phyloP scores from a whole-genome alignment of 2,797 vertebrate species.

The Anas flavirostris region DNA sequence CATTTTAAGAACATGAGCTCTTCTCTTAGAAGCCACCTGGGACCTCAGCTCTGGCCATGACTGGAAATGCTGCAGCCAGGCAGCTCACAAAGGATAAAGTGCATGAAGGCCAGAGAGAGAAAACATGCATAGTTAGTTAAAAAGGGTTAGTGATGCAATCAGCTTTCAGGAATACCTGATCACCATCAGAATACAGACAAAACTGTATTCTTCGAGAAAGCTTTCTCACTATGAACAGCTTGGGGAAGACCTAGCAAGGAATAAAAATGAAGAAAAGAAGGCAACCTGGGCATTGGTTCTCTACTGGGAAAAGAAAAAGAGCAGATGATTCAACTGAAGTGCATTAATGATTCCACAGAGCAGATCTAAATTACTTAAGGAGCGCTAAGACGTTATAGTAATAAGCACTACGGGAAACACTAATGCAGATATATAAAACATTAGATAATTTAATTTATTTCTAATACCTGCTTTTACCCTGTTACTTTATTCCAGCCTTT shows the following conservation, averaged over 20 bases:
- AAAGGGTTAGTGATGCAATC: neutral
- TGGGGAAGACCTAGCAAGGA: neutral
- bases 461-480: conserved; percentile 2
- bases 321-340: neutral
- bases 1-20: neutral
- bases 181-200: neutral
- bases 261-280: neutral
- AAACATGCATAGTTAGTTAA: neutral
- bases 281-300: neutral
- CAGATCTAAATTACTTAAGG: conserved; percentile 10
- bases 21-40: neutral
- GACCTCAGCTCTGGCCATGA: neutral
- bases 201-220: neutral
- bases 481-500: neutral
- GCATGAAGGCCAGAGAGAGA: neutral
- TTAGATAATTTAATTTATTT: conserved; percentile 31
- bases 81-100: neutral
- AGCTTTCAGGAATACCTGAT: neutral
- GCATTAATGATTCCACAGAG: conserved; percentile 10
- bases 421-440: conserved; percentile 27
- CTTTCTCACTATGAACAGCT: neutral
- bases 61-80: neutral
- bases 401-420: conserved; percentile 9
- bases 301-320: neutral
- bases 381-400: neutral